phyloP scores from a whole-genome alignment of 2,797 vertebrate genomes.

The Zenarchopterus dispar region DNA sequence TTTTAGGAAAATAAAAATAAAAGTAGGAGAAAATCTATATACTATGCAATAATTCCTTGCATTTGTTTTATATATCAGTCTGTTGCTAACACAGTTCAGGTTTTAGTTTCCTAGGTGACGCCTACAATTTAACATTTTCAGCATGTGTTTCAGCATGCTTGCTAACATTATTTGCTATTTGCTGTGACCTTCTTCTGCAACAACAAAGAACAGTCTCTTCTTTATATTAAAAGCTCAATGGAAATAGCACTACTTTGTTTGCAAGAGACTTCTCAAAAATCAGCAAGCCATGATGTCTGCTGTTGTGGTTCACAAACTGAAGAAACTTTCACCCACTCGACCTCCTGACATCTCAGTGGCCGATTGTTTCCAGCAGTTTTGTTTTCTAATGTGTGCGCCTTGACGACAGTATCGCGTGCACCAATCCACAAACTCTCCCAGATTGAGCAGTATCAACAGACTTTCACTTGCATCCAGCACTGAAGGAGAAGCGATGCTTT shows the following conservation, averaged over 20 bases:
- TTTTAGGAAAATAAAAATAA: not conserved
- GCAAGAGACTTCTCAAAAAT: slow-evolving; percentile 56
- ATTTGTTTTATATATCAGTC: not conserved
- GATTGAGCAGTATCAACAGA: slow-evolving; percentile 14
- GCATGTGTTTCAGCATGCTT: slow-evolving; percentile 8
- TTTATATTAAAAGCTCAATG: slow-evolving; percentile 40
- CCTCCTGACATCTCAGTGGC: slow-evolving; percentile 28
- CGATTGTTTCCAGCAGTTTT: slow-evolving; percentile 38
- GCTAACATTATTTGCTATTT: slow-evolving; percentile 32
- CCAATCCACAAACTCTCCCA: slow-evolving; percentile 8
- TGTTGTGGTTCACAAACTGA: slow-evolving; percentile 45
- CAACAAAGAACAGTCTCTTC: slow-evolving; percentile 21
- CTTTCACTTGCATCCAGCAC: slow-evolving; percentile 37
- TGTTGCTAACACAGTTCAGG: not conserved
- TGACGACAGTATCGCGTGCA: not conserved
- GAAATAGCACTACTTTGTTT: slow-evolving; percentile 42
- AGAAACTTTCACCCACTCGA: slow-evolving; percentile 36
- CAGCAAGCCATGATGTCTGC: slow-evolving; percentile 40
- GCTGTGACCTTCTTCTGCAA: slow-evolving; percentile 29
- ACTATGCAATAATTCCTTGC: not conserved
- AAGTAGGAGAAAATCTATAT: not conserved
- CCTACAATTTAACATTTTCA: slow-evolving; percentile 1
- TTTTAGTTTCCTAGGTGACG: slow-evolving; percentile 17
- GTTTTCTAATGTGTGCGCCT: slow-evolving; percentile 13
- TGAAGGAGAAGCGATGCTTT: slow-evolving; percentile 50